Base-by-base conservation (phyloP, 2,888 invertebrate species). In the Ptychoptera contaminata region DNA sequence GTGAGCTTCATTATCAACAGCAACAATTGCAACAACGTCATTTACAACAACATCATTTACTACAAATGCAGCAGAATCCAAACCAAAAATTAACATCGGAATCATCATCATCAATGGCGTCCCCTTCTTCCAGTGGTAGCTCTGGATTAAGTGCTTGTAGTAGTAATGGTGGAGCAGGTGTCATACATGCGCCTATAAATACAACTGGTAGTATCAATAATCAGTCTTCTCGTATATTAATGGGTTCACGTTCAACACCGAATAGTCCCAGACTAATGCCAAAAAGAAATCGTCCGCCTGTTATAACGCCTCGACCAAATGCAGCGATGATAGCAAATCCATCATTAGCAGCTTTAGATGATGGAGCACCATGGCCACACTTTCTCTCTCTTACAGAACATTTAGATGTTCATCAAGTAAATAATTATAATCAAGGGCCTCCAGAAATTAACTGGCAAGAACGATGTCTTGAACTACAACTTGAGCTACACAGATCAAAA, bases 401-500 rank as follows among this genome's bases (percentile, higher is more conserved):
- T 43, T 53, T 65, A 45, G 62, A 65, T 51, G 61, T 61, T 3
- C 62, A 61, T 54, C 60, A 62, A 56, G 52, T 60, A 46, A 57
- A 66, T 62, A 65, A 64, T 60, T 66, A 63, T 60, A 62, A 55
- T 51, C 66, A 62, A 53, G 58, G 56, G 46, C 57, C 65, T 43
- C 63, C 63, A 29, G 59, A 65, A 58, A 74, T 85, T 57, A 85
- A 87, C 66, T 91, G 90, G 91, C 86, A 88, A 67, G 87, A 88
- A 65, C 72, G 86, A 46, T 91, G 90, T 59, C 64, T 87, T 56
- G 83, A 86, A 60, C 66, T 92, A 53, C 90, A 91, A 64, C 66
- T 85, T 56, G 88, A 91, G 61, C 67, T 91, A 54, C 87, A 88
- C 59, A 72, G 87, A 51, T 88, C 85, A 59, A 76, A 86, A 55